These are phyloP conservation scores for human DNA, from an alignment of 2,113 vertebrate genomes.

Conservation along the genomic window DNA sequence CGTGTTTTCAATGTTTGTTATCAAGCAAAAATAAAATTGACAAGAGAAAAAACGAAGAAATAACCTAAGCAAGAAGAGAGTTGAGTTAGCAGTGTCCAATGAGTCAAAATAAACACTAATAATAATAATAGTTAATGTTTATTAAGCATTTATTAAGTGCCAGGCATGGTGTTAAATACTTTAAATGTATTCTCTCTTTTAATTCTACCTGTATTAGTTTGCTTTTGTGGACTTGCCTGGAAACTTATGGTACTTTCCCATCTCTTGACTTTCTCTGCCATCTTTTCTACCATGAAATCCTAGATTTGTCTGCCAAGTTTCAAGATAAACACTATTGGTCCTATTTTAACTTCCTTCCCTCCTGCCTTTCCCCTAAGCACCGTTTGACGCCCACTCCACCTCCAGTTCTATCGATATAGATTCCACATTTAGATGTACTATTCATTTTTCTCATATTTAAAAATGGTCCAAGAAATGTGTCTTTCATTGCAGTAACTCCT, in stretches of 20 bases:
- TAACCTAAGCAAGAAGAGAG: slow-evolving; percentile 4
- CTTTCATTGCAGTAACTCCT: slow-evolving; percentile 73
- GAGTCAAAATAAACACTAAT: slow-evolving; percentile 2
- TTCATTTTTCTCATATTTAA: slow-evolving; percentile 77
- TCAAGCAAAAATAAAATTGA: slow-evolving; percentile 22
- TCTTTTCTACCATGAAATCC: slow-evolving; percentile 53
- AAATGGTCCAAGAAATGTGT: slow-evolving; percentile 79
- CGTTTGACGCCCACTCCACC: slow-evolving; percentile 71
- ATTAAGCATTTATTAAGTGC: background rate
- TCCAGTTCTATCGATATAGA: slow-evolving; percentile 76
- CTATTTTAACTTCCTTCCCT: slow-evolving; percentile 76
- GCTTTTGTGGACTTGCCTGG: background rate
- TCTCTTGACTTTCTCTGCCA: slow-evolving; percentile 58
- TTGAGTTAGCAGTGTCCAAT: background rate
- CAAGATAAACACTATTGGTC: slow-evolving; percentile 74
- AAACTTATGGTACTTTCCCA: slow-evolving; percentile 49
- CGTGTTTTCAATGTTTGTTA: background rate
- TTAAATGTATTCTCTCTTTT: background rate
- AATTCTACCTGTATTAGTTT: background rate
- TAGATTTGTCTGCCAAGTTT: slow-evolving; percentile 73
- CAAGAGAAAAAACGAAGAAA: background rate
- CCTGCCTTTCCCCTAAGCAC: slow-evolving; percentile 64
- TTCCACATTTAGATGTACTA: slow-evolving; percentile 80
- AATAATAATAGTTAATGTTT: slow-evolving; percentile 4
- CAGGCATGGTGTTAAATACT: background rate